Percentiles rank a stretch among this genome's conserved stretches.
Evolutionary conservation across 2,797 vertebrate genomes (phyloP).

Genomic region (Sitta carolinensis): DNA sequence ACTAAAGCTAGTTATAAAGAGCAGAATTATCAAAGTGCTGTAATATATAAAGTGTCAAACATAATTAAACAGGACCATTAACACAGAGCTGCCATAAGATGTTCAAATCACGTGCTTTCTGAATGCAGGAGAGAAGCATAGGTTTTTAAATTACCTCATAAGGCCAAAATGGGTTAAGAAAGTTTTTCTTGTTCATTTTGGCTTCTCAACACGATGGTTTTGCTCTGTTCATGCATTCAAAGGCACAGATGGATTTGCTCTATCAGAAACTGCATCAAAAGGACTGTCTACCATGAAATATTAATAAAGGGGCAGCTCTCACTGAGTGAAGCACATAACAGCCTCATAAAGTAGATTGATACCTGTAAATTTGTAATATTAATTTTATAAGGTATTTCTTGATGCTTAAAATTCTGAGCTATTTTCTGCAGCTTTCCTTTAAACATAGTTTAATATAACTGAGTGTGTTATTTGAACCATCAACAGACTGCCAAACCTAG

Average conservation of each 20-base stretch:
- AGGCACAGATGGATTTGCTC: constrained; percentile 3
- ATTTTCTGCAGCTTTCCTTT: not conserved
- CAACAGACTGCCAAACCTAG: not conserved
- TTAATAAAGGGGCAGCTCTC: not conserved
- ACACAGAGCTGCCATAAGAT: constrained; percentile 13
- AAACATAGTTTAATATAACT: not conserved
- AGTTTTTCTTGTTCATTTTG: not conserved
- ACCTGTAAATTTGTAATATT: not conserved
- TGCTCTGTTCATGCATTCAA: not conserved
- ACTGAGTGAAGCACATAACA: not conserved
- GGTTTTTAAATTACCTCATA: not conserved
- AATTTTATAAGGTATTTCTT: not conserved
- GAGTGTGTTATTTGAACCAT: not conserved
- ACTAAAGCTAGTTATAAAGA: constrained; percentile 33
- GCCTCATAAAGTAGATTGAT: not conserved
- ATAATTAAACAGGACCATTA: constrained; percentile 40
- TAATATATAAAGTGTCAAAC: constrained; percentile 57
- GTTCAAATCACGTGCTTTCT: not conserved
- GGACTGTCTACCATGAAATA: not conserved
- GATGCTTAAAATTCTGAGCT: not conserved
- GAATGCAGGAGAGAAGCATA: not conserved
- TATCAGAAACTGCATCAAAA: not conserved
- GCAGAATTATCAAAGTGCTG: constrained; percentile 64
- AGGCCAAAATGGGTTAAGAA: not conserved
- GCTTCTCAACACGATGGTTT: not conserved